A percentile compares a stretch with the other conserved stretches of the same genome.
Evolutionary conservation across 2,797 vertebrate genomes (phyloP).

Genomic region (Valencia hispanica): DNA sequence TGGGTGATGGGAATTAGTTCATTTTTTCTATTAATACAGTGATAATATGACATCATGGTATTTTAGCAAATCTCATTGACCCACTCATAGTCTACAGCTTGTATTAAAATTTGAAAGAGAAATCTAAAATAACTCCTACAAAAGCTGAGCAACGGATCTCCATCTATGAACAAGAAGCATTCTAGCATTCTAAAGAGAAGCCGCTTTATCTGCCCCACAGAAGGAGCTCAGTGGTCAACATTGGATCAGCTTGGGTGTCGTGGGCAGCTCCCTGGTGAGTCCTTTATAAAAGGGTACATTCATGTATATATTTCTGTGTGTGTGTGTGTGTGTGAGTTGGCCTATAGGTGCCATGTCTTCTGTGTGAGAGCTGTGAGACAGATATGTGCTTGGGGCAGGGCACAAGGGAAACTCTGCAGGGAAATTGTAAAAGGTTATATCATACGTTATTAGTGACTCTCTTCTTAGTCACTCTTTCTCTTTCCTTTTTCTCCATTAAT

Average conservation of each 20-base stretch:
- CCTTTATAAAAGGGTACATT: slow-evolving; percentile 61
- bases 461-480: slow-evolving; percentile 32
- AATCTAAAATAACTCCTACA: slow-evolving; percentile 29
- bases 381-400: slow-evolving; percentile 77
- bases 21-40: background rate
- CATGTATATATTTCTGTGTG: slow-evolving; percentile 24
- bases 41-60: background rate
- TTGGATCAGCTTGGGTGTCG: slow-evolving; percentile 58
- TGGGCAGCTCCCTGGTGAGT: slow-evolving; percentile 65
- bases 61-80: background rate
- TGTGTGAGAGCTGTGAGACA: slow-evolving; percentile 75
- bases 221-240: slow-evolving; percentile 57
- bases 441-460: slow-evolving; percentile 65
- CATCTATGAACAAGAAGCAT: slow-evolving; percentile 44
- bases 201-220: slow-evolving; percentile 45
- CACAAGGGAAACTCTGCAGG: slow-evolving; percentile 70
- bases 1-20: background rate
- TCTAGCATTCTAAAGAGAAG: slow-evolving; percentile 48
- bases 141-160: slow-evolving; percentile 34
- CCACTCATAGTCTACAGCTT: background rate
- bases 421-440: slow-evolving; percentile 77
- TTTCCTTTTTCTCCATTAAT: slow-evolving; percentile 43
- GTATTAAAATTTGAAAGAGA: slow-evolving; percentile 20
- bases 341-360: slow-evolving; percentile 65
- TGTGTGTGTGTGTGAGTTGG: slow-evolving; percentile 24